Base-by-base conservation (phyloP, 1,140 invertebrate species). In the Scaptodrosophila lebanonensis region DNA sequence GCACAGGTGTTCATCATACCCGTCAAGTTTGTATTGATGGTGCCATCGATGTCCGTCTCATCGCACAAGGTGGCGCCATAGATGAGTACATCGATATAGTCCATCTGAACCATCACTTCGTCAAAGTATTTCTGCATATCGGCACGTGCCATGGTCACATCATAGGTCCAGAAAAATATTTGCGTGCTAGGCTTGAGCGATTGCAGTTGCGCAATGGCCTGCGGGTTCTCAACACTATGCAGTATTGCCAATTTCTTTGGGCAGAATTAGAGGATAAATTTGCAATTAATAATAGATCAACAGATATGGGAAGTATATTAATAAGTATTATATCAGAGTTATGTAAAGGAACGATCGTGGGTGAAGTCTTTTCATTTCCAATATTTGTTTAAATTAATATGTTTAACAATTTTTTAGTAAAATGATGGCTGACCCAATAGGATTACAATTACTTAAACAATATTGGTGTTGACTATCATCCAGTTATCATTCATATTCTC, bases 91-190 rank as follows among this genome's bases (percentile, higher is more conserved):
- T 86, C 84, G 5, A 86, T 84, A 4, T 79, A 69, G 12, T 84
- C 84, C 56, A 86, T 76, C 61, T 86, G 77, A 0, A 77, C 66
- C 38, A 75, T 65, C 11, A 86, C 77, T 20, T 73, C 76, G 17
- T 79, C 79, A 9, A 85, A 85, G 7, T 84, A 85, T 36, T 77
- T 63, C n/a, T 83, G 83, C 76, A 85, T 85, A 8, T 84, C 82
- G 35, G 69, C 57, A 3, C 66, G 36, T 0, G 54, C 64, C 79
- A 84, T 84, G 8, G 82, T 84, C 18, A 84, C 82, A 27, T 84
- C 70, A 42, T 61, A 84, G 40, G 76, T 84, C 82, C 82, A 84
- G 38, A 84, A 84, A 40, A 71, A 84, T 27, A 84, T 84, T 36
- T 82, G 82, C 3, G 79, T 84, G 13, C 56, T 71, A 0, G 67